Conservation (phyloP, 2,113 vertebrate species). For the Stomatorhinus ivindoensis region DNA sequence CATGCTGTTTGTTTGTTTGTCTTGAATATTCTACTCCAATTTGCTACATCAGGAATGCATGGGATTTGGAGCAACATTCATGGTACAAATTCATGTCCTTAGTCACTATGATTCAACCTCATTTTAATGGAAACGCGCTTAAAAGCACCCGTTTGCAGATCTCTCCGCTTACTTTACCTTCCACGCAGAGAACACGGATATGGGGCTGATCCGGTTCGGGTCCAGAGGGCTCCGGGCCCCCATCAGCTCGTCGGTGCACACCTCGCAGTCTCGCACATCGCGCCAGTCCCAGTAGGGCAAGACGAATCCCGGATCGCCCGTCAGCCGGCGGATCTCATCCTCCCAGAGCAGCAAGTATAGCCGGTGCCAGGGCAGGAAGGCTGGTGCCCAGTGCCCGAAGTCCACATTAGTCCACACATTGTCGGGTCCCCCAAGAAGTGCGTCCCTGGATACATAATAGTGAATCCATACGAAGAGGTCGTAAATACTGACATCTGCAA, state of each 20-base stretch:
- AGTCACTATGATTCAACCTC: not conserved
- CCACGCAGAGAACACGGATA: conserved; percentile 69
- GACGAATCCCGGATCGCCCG: conserved; percentile 62
- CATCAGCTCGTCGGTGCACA: conserved; percentile 70
- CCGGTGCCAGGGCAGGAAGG: conserved; percentile 71
- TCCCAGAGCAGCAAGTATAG: conserved; percentile 67
- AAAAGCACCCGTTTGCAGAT: not conserved
- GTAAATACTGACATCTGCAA: conserved; percentile 74
- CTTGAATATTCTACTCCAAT: not conserved
- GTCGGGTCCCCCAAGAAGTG: conserved; percentile 53
- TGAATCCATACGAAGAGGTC: conserved; percentile 87
- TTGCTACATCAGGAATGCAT: not conserved
- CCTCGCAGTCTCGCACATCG: conserved; percentile 56
- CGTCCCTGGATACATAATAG: conserved; percentile 68
- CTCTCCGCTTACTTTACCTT: conserved; percentile 52
- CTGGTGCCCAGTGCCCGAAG: conserved; percentile 71
- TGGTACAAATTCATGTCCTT: not conserved
- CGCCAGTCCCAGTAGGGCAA: conserved; percentile 77
- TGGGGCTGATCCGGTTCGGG: conserved; percentile 61
- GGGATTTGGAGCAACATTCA: not conserved
- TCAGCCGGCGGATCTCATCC: conserved; percentile 58
- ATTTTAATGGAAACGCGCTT: not conserved
- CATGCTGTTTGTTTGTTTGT: not conserved
- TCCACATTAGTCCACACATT: conserved; percentile 63
- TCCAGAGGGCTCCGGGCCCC: conserved; percentile 55